A percentile compares a stretch with the other conserved stretches of the same genome.
phyloP scores from a whole-genome alignment of 2,797 vertebrate genomes.

The Pempheris klunzingeri region DNA sequence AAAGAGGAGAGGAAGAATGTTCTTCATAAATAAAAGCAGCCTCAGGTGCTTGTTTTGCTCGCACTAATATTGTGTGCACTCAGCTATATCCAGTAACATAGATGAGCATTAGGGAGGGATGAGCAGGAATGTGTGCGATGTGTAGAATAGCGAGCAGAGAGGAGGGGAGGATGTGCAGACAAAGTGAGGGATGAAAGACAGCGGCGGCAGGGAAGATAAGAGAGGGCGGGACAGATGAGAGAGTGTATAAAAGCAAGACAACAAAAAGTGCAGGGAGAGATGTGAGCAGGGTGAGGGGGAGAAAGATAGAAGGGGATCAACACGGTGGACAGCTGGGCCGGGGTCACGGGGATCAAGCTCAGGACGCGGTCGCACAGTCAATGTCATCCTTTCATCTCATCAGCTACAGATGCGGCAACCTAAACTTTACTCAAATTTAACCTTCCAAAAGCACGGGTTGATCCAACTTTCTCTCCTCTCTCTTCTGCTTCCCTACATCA shows the following conservation, averaged over 20 bases:
- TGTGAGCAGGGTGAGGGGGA: constrained; percentile 31
- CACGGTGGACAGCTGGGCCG: constrained; percentile 75
- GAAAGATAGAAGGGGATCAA: constrained; percentile 59
- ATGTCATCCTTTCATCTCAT: constrained; percentile 77
- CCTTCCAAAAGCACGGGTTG: constrained; percentile 69
- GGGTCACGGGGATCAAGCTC: constrained; percentile 69
- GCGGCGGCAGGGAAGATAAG: constrained; percentile 21
- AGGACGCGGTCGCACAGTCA: constrained; percentile 67
- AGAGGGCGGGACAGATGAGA: constrained; percentile 40
- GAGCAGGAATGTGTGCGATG: constrained; percentile 38
- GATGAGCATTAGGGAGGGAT: constrained; percentile 47
- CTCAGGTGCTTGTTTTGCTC: constrained; percentile 45
- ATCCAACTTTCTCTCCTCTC: constrained; percentile 66
- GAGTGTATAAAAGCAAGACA: constrained; percentile 57
- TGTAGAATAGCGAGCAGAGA: constrained; percentile 11
- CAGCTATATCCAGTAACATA: constrained; percentile 55
- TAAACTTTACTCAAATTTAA: constrained; percentile 71
- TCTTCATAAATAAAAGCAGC: constrained; percentile 57
- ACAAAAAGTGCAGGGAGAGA: constrained; percentile 61
- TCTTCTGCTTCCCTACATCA: constrained; percentile 29
- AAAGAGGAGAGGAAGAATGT: constrained; percentile 36
- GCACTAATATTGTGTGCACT: constrained; percentile 54
- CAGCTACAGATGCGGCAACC: constrained; percentile 58
- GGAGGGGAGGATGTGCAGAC: constrained; percentile 14
- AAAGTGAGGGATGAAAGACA: constrained; percentile 59